phyloP scores from a whole-genome alignment of 2,113 vertebrate species.

The Muscicapa adusta region DNA sequence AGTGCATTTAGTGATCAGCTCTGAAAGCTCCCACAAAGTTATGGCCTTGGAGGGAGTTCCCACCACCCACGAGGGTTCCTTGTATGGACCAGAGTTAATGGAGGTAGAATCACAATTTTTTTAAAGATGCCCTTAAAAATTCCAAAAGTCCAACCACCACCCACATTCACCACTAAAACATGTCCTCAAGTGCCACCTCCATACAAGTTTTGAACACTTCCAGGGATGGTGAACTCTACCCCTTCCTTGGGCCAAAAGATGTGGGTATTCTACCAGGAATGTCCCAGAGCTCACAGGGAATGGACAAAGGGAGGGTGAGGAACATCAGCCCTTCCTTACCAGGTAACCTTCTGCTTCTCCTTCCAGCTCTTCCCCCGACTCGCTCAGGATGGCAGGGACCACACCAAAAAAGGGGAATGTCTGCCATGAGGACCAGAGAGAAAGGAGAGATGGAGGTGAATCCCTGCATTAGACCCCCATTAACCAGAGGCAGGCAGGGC shows the following conservation, averaged over 20 bases:
- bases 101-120: background rate
- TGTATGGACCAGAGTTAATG: background rate
- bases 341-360: conserved; percentile 94
- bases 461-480: background rate
- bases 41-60: background rate
- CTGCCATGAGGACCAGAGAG: conserved; percentile 61
- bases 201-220: background rate
- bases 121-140: background rate
- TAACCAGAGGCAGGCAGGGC: background rate
- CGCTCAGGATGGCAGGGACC: conserved; percentile 90
- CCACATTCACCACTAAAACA: background rate
- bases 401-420: conserved; percentile 97
- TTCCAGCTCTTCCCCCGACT: conserved; percentile 93
- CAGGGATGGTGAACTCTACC: background rate
- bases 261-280: background rate
- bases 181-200: background rate
- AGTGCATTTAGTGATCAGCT: background rate
- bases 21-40: background rate
- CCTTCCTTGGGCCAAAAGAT: background rate
- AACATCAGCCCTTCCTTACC: conserved; percentile 71
- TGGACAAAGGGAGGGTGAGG: background rate
- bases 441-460: background rate
- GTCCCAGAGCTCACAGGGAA: background rate
- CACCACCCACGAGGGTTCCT: background rate
- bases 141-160: background rate